These are phyloP conservation scores for Embiotoca jacksoni DNA, from an alignment of 2,113 vertebrate genomes.

Conservation along the genomic window DNA sequence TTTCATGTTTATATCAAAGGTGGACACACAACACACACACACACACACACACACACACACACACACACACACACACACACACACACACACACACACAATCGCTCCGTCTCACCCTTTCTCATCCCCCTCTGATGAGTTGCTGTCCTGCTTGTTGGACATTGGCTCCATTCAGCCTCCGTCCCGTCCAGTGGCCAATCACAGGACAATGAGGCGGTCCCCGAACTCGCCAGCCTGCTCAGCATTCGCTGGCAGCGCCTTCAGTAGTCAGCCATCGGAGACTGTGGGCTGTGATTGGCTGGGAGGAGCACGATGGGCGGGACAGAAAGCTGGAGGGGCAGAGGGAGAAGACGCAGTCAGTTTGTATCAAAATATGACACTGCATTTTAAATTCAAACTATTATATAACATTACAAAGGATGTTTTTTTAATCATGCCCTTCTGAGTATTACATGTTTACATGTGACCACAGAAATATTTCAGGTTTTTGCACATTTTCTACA, in stretches of 20 bases:
- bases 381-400: background rate
- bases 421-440: background rate
- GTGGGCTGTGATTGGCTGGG: slow-evolving; percentile 34
- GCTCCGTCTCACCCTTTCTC: slow-evolving; percentile 78
- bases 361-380: background rate
- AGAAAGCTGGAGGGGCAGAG: slow-evolving; percentile 44
- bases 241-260: slow-evolving; percentile 68
- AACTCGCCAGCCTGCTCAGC: slow-evolving; percentile 71
- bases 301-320: slow-evolving; percentile 48
- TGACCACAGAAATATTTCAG: background rate
- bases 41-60: slow-evolving; percentile 22
- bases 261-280: slow-evolving; percentile 51
- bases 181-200: slow-evolving; percentile 75
- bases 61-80: slow-evolving; percentile 22
- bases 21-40: background rate
- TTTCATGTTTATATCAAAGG: slow-evolving; percentile 61
- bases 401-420: background rate
- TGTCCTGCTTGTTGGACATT: slow-evolving; percentile 79
- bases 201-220: slow-evolving; percentile 70
- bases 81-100: slow-evolving; percentile 1
- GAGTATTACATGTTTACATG: background rate
- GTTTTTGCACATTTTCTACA: background rate
- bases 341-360: background rate
- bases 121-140: slow-evolving; percentile 79
- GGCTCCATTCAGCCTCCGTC: slow-evolving; percentile 71